Evolutionary conservation across 1,140 invertebrate genomes (phyloP).

Genomic region (Gryon sp.): DNA sequence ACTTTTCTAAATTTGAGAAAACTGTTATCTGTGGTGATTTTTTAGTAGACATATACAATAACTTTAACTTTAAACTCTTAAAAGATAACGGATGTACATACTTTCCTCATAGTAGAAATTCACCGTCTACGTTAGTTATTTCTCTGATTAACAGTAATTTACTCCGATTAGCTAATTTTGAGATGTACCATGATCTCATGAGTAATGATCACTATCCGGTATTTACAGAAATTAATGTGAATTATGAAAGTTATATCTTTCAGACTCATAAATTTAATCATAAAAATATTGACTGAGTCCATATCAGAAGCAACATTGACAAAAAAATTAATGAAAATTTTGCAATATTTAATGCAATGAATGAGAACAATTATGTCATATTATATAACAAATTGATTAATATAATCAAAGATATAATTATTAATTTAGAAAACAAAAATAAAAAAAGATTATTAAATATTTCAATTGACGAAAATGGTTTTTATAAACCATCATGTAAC

Average conservation of each 20-base stretch:
- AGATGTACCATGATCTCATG: not conserved
- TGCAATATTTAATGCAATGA: too few relatives aligned
- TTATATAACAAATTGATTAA: too few relatives aligned
- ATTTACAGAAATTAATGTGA: not conserved
- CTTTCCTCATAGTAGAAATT: constrained; percentile 19
- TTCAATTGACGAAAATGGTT: too few relatives aligned
- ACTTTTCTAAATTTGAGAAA: not conserved
- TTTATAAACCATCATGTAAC: too few relatives aligned
- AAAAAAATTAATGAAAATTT: too few relatives aligned
- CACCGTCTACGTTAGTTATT: constrained; percentile 4
- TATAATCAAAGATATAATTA: too few relatives aligned
- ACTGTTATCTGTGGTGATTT: too few relatives aligned
- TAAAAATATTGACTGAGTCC: not conserved
- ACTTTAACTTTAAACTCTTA: not conserved
- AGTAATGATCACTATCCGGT: constrained; percentile 16
- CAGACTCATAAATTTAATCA: not conserved
- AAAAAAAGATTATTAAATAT: too few relatives aligned
- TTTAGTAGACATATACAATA: not conserved
- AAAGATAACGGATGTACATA: constrained; percentile 8
- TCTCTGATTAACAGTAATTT: not conserved
- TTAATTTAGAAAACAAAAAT: too few relatives aligned
- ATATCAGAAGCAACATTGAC: not conserved
- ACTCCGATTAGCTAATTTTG: not conserved
- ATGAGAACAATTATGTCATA: too few relatives aligned
- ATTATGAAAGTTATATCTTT: not conserved